Base-by-base conservation (phyloP, 2,888 invertebrate genomes). In the Cerceris rybyensis region DNA sequence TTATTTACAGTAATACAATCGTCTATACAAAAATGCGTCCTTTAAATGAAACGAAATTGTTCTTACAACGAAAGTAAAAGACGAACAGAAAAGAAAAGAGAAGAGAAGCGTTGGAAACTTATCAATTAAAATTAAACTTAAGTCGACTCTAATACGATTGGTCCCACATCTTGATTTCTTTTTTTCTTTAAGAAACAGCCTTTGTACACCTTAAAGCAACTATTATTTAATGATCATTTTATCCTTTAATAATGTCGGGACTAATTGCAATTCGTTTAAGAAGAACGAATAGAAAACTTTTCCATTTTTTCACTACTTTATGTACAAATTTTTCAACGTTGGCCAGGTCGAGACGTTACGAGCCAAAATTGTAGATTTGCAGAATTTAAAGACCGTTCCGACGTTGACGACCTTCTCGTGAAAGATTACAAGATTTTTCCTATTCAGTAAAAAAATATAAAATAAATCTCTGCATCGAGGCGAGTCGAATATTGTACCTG, bases 1-100 rank as follows among this genome's bases (percentile, higher is more conserved):
- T 75, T 88, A 88, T 87, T 84, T 88, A 88, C 88, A 88, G 75
- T 70, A 72, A 69, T 83, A 80, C 77, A 84, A 74, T 69, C 73
- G 77, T 81, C 83, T 88, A 86, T 88, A 86, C 88, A 88, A 79
- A 28, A 85, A 78, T 77, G 70, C 58, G 73, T 75, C 28, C 46
- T 67, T 76, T 58, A 65, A 81, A 68, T 57, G 64, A 70, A 71
- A 75, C 66, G 69, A 71, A 7, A 80, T 81, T 67, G 55, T 75
- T 74, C 76, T 82, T 78, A 81, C 78, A 67, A 77, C 39, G 64
- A 70, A 79, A 81, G 70, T 75, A 80, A 68, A 78, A 74, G 76
- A 70, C 73, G 52, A 59, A 59, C 74, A 14, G 42, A 7, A 75
- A 39, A 41, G 6, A 43, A 28, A 55, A 42, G 28, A 61, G 17